Percentiles rank a stretch among this genome's conserved stretches.
Conservation (phyloP, 1,140 invertebrate genomes). For the Diprion similis region DNA sequence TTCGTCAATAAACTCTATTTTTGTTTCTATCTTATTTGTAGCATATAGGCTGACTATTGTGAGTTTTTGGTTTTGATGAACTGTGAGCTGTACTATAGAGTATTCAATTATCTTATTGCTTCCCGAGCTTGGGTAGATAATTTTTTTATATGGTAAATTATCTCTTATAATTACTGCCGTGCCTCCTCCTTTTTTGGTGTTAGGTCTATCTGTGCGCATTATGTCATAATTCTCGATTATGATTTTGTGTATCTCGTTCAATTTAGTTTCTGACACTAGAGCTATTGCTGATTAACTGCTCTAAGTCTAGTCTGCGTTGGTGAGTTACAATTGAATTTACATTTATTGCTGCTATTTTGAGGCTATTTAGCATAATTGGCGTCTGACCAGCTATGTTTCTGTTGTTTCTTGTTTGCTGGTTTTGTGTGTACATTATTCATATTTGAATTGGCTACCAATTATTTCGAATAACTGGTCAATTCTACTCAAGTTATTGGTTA, state of each 20-base stretch:
- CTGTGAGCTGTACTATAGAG: conserved; percentile 16
- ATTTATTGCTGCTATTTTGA: conserved; percentile 24
- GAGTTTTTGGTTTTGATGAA: not conserved
- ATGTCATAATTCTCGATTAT: conserved; percentile 9
- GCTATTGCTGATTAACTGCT: conserved; percentile 6
- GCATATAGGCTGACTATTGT: conserved; percentile 18
- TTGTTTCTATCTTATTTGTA: too few species aligned
- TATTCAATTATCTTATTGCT: conserved; percentile 19
- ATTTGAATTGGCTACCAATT: not conserved
- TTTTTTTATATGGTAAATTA: conserved; percentile 13
- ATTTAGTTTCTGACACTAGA: conserved; percentile 23
- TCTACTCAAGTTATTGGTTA: not conserved
- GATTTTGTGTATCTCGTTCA: conserved; percentile 21
- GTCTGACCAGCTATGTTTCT: not conserved
- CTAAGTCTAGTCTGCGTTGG: conserved; percentile 14
- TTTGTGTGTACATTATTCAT: not conserved
- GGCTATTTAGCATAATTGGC: not conserved
- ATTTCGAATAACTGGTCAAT: not conserved
- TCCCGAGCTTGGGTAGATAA: conserved; percentile 11
- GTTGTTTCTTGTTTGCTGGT: not conserved
- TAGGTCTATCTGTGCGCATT: conserved; percentile 23
- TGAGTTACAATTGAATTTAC: conserved; percentile 25
- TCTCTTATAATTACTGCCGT: not conserved
- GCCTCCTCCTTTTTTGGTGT: too few species aligned
- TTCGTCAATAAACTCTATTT: conserved; percentile 14